Evolutionary conservation across 1,140 invertebrate genomes (phyloP), one percentile per base, ranked within the genome.

Genomic region (Amyelois transitella): DNA sequence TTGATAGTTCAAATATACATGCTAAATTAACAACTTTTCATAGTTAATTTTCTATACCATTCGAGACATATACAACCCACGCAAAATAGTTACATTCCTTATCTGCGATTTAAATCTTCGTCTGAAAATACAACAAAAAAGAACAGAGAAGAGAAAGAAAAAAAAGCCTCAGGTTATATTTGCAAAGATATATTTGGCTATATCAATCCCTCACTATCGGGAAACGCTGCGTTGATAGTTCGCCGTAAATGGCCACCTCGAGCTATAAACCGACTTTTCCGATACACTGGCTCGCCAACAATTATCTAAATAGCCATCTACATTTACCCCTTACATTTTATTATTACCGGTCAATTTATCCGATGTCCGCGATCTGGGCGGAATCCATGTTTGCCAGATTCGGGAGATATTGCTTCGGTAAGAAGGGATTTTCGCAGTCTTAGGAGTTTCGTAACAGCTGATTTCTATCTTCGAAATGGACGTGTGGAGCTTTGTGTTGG

Each of bases 231-330:
- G 67, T 72, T 82, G 77, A 86, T 83, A 85, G 81, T 83, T 84
- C 77, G 77, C 69, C 73, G 81, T 81, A 87, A 84, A 87, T 77
- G 80, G 78, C 77, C 72, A 84, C 72, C 75, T 75, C 72, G 62
- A 72, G 71, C 70, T 78, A 79, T 81, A 75, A 66, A 55, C 65
- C 61, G 68, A 82, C 68, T 78, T 84, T 87, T 87, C 84, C 82
- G 69, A 87, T 87, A 87, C 82, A 87, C 75, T 82, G 74, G 63
- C 66, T 74, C 44, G 54, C 82, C 58, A 79, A 83, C 81, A 88
- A 88, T 88, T 88, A 88, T 88, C 85, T 88, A 86, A 88, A 88
- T 88, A 77, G 82, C 83, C 72, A 88, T 88, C 85, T 88, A 81
- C 81, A 85, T 85, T 85, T 88, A 83, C 81, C 85, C 85, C 82